Evolutionary conservation across 30 jellyfish, hydroid and myxozoan genomes (phyloP).

Genomic region (Catostylus mosaicus): DNA sequence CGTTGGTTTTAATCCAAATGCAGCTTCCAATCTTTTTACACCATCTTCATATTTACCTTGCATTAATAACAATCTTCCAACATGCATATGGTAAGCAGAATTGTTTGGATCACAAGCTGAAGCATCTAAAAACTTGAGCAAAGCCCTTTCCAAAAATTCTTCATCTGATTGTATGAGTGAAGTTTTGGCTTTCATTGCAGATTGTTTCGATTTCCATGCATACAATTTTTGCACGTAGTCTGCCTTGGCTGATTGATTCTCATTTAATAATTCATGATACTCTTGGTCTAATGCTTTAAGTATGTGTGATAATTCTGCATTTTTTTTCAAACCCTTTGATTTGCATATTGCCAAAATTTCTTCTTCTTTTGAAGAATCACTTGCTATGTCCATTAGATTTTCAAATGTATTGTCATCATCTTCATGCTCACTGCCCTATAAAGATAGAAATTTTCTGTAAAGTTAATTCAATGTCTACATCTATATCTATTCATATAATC

Average conservation of each 20-base stretch:
- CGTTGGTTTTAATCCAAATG: slow-evolving; percentile 78
- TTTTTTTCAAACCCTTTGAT: slow-evolving; percentile 42
- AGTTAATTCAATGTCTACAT: background rate
- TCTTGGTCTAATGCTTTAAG: slow-evolving; percentile 85
- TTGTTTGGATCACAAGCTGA: slow-evolving; percentile 50
- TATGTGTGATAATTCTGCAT: slow-evolving; percentile 54
- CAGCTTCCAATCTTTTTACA: slow-evolving; percentile 63
- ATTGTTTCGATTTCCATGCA: slow-evolving; percentile 76
- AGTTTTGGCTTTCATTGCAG: background rate
- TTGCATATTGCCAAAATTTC: slow-evolving; percentile 75
- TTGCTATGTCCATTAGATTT: slow-evolving; percentile 62
- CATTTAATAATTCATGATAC: slow-evolving; percentile 69
- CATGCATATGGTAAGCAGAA: slow-evolving; percentile 67
- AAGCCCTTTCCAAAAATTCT: slow-evolving; percentile 56
- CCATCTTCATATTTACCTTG: slow-evolving; percentile 70
- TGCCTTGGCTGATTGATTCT: slow-evolving; percentile 80
- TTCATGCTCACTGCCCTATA: slow-evolving; percentile 22
- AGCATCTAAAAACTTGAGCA: slow-evolving; percentile 74
- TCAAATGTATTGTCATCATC: slow-evolving; percentile 54
- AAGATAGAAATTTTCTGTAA: background rate
- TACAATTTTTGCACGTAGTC: slow-evolving; percentile 83
- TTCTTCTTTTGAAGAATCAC: slow-evolving; percentile 78
- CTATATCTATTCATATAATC: no score
- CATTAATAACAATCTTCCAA: slow-evolving; percentile 67
- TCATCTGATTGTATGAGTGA: slow-evolving; percentile 10